Percentiles rank a stretch among this genome's conserved stretches.
phyloP scores from a whole-genome alignment of 2,797 vertebrate species.

The Hoplostethus atlanticus region DNA sequence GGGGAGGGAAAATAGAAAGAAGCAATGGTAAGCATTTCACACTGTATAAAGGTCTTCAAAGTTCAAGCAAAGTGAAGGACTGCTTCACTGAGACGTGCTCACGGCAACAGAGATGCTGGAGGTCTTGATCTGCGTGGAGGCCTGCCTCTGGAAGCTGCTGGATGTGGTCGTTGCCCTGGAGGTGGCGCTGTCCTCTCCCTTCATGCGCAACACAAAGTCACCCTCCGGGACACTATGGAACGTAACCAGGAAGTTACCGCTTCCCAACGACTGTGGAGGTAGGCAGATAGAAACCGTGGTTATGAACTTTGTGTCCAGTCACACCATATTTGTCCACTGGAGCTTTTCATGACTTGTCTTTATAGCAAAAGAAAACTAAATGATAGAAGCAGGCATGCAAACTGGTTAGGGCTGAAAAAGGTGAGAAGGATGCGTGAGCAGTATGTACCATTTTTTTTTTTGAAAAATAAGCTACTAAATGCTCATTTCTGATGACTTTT shows the following conservation, averaged over 20 bases:
- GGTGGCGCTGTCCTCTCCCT: conserved; percentile 53
- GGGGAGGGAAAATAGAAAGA: background rate
- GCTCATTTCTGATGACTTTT: too few species aligned
- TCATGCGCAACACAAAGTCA: conserved; percentile 63
- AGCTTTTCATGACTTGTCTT: too few species aligned
- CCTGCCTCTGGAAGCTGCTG: conserved; percentile 75
- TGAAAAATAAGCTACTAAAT: too few species aligned
- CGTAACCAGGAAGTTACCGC: conserved; percentile 60
- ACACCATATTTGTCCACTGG: too few species aligned
- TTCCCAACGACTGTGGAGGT: conserved; percentile 52
- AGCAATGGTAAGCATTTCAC: background rate
- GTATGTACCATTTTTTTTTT: too few species aligned
- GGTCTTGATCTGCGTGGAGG: conserved; percentile 65
- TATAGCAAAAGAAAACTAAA: too few species aligned
- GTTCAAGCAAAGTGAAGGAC: background rate
- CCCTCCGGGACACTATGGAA: conserved; percentile 67
- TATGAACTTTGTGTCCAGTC: too few species aligned
- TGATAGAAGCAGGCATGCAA: too few species aligned
- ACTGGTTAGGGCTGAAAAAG: too few species aligned
- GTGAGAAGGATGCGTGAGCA: too few species aligned
- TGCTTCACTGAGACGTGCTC: conserved; percentile 25
- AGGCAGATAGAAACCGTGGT: too few species aligned
- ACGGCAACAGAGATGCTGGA: conserved; percentile 75
- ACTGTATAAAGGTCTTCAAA: background rate
- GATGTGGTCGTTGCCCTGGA: conserved; percentile 28